Base-by-base conservation (phyloP, 1,140 invertebrate genomes). In the Antheraea mylitta region DNA sequence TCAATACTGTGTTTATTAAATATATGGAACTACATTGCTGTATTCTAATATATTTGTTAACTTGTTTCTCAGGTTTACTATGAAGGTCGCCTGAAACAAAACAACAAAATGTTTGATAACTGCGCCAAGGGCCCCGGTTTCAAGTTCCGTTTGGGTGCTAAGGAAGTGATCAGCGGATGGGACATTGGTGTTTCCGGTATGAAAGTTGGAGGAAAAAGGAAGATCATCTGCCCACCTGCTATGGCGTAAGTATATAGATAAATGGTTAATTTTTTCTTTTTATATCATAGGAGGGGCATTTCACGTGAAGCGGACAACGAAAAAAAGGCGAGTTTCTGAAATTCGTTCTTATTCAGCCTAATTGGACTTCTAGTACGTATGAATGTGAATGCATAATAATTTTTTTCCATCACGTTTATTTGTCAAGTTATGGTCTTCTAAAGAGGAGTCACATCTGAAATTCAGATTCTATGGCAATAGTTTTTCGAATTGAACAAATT, bases 151-250 rank as follows among this genome's bases (percentile, higher is more conserved):
- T 86, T 99, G 13, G 98, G 98, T 0, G 93, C 93, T 59, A 95
- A 95, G 62, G 97, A 98, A 90, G 98, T 99, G 0, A 98, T 99
- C 75, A 96, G 96, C 79, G 98, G 97, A 36, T 99, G 97, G 98
- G 98, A 99, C 83, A 84, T 96, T 65, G 98, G 97, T 38, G 90
- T 99, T 8, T 83, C 87, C 74, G 98, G 97, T 73, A 98, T 98
- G 97, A 98, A 97, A 93, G 95, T 98, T 78, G 98, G 98, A 37
- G 98, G 98, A 66, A 98, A 98, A 88, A 94, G 98, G 82, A 95
- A 94, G 77, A 94, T 99, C 61, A 95, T 94, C 7, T 96, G 98
- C 85, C 98, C 98, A 68, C 94, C 98, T 67, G 91, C 94, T 36
- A 95, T 98, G 94, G 98, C 94, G 94, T 98, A 95, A 94, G 95